Percentiles rank a stretch among this genome's conserved stretches.
Evolutionary conservation across 2,113 vertebrate genomes (phyloP).

Genomic region (Pterophyllum scalare): DNA sequence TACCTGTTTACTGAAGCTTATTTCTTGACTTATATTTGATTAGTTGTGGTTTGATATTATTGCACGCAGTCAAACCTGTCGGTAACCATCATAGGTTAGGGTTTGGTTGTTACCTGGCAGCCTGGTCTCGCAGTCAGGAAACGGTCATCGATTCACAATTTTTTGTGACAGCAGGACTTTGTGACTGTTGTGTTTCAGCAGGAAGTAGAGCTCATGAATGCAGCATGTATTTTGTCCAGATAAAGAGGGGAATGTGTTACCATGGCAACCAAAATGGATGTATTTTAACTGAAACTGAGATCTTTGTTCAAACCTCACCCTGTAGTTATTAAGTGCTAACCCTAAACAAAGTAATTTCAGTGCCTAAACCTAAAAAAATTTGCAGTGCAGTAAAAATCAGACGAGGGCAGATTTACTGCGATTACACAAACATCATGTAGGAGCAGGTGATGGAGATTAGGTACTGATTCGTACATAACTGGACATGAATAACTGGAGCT

Average conservation of each 20-base stretch:
- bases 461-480: too few relatives aligned
- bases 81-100: not conserved
- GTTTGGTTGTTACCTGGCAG: not conserved
- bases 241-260: not conserved
- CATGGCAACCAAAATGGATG: not conserved
- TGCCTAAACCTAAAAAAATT: not conserved
- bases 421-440: too few relatives aligned
- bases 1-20: not conserved
- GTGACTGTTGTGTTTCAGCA: too few relatives aligned
- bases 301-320: not conserved
- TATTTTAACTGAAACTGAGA: not conserved
- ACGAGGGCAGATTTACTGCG: too few relatives aligned
- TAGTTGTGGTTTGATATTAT: not conserved
- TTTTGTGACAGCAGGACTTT: not conserved
- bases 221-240: not conserved
- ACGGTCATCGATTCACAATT: not conserved
- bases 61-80: too few relatives aligned
- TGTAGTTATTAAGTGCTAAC: not conserved
- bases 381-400: too few relatives aligned
- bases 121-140: not conserved
- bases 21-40: not conserved
- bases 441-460: too few relatives aligned
- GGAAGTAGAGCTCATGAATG: not conserved
- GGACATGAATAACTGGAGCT: too few relatives aligned
- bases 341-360: fast-evolving